These are phyloP conservation scores for Trematocara stigmaticum DNA, from an alignment of 2,113 vertebrate genomes.

Conservation along the genomic window DNA sequence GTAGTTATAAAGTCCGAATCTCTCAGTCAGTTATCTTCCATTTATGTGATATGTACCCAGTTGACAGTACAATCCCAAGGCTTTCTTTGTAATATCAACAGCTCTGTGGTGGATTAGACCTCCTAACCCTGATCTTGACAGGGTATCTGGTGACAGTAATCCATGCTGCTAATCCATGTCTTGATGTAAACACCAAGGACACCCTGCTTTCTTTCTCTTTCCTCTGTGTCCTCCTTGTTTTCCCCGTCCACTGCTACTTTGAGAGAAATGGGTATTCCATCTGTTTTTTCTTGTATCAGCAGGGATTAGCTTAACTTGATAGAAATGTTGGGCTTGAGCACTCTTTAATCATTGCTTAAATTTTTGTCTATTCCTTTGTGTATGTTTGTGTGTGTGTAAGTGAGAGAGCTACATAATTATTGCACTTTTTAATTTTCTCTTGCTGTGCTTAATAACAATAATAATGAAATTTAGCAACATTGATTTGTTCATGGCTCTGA, in stretches of 20 bases:
- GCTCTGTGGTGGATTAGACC: slow-evolving; percentile 62
- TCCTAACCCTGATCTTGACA: slow-evolving; percentile 56
- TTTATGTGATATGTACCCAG: slow-evolving; percentile 1
- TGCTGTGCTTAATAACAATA: neutral
- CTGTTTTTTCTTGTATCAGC: slow-evolving; percentile 24
- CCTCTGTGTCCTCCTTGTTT: slow-evolving; percentile 28
- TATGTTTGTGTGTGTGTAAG: neutral
- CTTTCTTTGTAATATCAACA: slow-evolving; percentile 57
- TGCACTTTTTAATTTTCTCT: neutral
- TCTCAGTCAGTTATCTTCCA: neutral
- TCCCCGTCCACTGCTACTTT: neutral
- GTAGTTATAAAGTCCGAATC: neutral
- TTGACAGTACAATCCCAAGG: slow-evolving; percentile 32
- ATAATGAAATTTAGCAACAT: neutral
- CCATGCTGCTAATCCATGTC: slow-evolving; percentile 66
- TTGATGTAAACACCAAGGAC: slow-evolving; percentile 66
- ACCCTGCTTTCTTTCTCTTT: slow-evolving; percentile 15
- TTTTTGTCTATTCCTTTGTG: neutral
- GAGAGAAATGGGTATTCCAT: slow-evolving; percentile 46
- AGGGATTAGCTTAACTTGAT: slow-evolving; percentile 34
- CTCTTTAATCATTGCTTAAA: slow-evolving; percentile 7
- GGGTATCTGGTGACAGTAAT: slow-evolving; percentile 70
- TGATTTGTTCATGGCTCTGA: neutral
- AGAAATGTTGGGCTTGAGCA: slow-evolving; percentile 10
- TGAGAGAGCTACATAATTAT: neutral